phyloP scores from a whole-genome alignment of 2,797 vertebrate species.

The Pyrocephalus nanus region DNA sequence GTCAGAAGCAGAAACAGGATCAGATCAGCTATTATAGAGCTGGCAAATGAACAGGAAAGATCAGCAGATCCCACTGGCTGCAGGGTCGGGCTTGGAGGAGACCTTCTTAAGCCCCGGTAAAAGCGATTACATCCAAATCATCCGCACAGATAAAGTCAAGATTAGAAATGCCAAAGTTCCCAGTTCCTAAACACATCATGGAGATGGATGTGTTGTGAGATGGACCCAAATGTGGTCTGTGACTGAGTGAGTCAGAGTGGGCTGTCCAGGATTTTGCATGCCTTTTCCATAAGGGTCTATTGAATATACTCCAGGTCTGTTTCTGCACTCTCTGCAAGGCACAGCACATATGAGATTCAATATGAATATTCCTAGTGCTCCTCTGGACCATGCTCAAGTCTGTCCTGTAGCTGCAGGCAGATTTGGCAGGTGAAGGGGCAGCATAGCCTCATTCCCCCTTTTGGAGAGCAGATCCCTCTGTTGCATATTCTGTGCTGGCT shows the following conservation, averaged over 20 bases:
- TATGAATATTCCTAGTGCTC: neutral
- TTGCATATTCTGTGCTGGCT: neutral
- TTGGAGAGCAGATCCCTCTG: neutral
- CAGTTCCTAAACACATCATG: neutral
- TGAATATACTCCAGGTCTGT: neutral
- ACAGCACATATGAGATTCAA: neutral
- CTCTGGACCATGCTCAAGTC: neutral
- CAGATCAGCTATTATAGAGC: slow-evolving; percentile 32
- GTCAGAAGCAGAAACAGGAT: slow-evolving; percentile 51
- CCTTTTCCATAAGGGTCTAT: neutral
- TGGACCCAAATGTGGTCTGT: neutral
- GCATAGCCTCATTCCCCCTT: neutral
- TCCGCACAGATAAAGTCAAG: neutral
- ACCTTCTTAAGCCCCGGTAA: neutral
- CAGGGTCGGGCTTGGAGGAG: neutral
- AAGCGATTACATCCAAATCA: neutral
- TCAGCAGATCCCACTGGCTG: slow-evolving; percentile 8
- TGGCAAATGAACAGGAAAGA: slow-evolving; percentile 51
- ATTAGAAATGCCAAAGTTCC: slow-evolving; percentile 63
- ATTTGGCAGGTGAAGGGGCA: neutral
- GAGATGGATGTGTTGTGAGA: neutral
- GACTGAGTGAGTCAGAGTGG: neutral
- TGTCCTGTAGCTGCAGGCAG: neutral
- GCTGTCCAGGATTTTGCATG: neutral
- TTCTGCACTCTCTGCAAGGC: neutral